phyloP scores from a whole-genome alignment of 2,797 vertebrate species.

The Cygnus olor region DNA sequence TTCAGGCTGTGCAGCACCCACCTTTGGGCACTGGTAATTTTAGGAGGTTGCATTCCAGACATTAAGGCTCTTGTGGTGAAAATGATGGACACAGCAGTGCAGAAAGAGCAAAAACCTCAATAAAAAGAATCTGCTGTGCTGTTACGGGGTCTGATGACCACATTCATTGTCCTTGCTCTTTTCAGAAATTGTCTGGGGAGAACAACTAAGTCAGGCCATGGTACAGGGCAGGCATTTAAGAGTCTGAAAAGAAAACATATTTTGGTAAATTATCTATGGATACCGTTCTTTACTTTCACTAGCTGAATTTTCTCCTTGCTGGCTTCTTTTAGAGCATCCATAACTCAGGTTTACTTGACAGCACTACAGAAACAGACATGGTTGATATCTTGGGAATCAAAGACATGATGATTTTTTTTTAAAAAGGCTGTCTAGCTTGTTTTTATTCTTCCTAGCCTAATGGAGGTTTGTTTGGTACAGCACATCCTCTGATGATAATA shows the following conservation, averaged over 20 bases:
- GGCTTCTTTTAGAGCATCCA: conserved; percentile 55
- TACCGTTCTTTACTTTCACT: neutral
- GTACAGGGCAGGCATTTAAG: neutral
- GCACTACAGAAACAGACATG: conserved; percentile 64
- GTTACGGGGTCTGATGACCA: neutral
- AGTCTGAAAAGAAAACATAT: neutral
- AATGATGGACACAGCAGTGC: neutral
- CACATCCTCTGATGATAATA: conserved; percentile 70
- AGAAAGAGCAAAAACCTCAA: conserved; percentile 17
- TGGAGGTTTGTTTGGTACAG: conserved; percentile 70
- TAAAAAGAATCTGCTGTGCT: neutral
- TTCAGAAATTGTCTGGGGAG: neutral
- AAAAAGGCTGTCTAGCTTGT: conserved; percentile 44
- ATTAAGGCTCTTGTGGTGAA: conserved; percentile 19
- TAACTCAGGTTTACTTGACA: conserved; percentile 69
- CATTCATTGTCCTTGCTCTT: neutral
- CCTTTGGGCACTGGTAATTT: conserved; percentile 21
- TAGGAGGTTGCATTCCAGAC: conserved; percentile 54
- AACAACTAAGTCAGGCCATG: neutral
- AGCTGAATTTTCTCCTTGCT: conserved; percentile 39
- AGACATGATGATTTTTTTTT: conserved; percentile 49
- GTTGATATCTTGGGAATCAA: conserved; percentile 66
- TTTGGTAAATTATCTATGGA: neutral
- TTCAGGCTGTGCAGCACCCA: neutral
- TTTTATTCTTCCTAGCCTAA: conserved; percentile 66